Percentiles rank a stretch among this genome's conserved stretches.
These are phyloP conservation scores for Oxyscelio sp. DNA, from an alignment of 2,888 invertebrate genomes.

Conservation along the genomic window DNA sequence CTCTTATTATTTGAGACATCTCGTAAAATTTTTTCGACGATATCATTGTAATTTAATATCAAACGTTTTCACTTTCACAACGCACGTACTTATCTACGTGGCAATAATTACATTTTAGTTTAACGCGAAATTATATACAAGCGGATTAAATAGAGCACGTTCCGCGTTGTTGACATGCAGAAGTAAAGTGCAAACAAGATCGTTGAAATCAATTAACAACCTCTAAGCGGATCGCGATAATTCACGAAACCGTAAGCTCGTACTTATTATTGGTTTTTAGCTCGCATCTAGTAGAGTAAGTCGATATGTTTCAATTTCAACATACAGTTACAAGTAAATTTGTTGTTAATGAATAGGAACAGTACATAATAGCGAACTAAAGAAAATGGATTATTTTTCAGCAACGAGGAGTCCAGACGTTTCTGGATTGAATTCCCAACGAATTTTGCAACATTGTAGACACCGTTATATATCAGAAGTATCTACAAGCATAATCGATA, in stretches of 20 bases:
- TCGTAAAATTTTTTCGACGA: conserved; percentile 2
- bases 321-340: background rate
- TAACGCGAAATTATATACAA: conserved; percentile 52
- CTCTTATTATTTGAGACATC: no score
- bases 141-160: conserved; percentile 53
- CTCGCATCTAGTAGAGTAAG: background rate
- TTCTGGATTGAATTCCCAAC: conserved; percentile 1
- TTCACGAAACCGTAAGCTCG: conserved; percentile 37
- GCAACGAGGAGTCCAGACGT: background rate
- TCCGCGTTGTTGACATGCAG: conserved; percentile 46
- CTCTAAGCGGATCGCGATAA: conserved; percentile 48
- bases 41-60: conserved; percentile 29
- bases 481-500: conserved; percentile 16
- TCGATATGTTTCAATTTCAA: conserved; percentile 20
- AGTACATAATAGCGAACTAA: conserved; percentile 3
- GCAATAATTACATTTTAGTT: conserved; percentile 58
- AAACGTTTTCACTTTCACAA: conserved; percentile 42
- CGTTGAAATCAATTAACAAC: conserved; percentile 68
- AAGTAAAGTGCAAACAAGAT: conserved; percentile 53
- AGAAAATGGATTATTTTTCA: background rate
- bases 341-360: conserved; percentile 21
- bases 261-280: conserved; percentile 36
- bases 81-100: conserved; percentile 33
- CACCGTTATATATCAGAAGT: conserved; percentile 51
- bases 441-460: conserved; percentile 49